phyloP scores from a whole-genome alignment of 2,797 vertebrate genomes.

The Danionella dracula region DNA sequence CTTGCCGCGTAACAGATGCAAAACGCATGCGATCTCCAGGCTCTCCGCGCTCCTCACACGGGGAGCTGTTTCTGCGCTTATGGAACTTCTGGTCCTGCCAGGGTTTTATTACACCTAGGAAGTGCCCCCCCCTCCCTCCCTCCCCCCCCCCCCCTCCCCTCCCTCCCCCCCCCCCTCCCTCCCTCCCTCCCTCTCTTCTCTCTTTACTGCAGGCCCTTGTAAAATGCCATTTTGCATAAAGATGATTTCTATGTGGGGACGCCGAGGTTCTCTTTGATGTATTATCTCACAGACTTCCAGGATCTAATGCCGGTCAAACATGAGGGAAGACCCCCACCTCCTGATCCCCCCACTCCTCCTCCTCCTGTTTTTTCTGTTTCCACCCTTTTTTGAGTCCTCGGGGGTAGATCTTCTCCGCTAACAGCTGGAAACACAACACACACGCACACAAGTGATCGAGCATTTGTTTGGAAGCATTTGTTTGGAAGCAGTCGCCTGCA shows the following conservation, averaged over 20 bases:
- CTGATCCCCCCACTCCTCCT: background rate
- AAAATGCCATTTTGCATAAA: constrained; percentile 55
- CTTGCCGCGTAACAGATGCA: background rate
- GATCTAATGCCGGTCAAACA: constrained; percentile 62
- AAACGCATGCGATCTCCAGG: background rate
- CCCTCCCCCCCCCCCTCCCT: too few species aligned
- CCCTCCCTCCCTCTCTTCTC: constrained; percentile 4
- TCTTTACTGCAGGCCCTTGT: constrained; percentile 37
- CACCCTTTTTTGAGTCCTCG: background rate
- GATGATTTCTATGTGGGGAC: constrained; percentile 56
- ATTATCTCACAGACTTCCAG: constrained; percentile 71
- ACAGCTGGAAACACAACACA: background rate
- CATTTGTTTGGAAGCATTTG: too few species aligned
- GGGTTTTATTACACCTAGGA: constrained; percentile 33
- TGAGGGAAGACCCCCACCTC: background rate
- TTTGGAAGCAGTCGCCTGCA: too few species aligned
- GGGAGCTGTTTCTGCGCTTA: constrained; percentile 16
- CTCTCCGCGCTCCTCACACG: too few species aligned
- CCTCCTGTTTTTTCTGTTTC: background rate
- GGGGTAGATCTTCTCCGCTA: too few species aligned
- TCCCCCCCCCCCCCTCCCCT: too few species aligned
- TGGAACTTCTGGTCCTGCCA: constrained; percentile 20
- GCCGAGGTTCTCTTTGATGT: constrained; percentile 67
- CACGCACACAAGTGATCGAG: too few species aligned
- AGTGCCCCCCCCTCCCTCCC: constrained; percentile 19